Base-by-base conservation (phyloP, 1,140 invertebrate species). In the Melipona quadrifasciata region DNA sequence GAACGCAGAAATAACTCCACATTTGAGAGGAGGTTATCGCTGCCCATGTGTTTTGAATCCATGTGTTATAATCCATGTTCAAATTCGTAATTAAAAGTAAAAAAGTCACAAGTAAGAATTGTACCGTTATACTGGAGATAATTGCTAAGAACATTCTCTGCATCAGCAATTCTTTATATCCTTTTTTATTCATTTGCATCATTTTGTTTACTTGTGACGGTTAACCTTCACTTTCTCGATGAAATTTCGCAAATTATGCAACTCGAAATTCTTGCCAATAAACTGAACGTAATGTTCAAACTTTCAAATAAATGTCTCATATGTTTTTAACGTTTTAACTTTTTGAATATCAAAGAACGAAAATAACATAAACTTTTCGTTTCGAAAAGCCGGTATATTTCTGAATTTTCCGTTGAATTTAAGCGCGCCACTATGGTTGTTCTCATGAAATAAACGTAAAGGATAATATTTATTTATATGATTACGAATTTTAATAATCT, bases 81-180 rank as follows among this genome's bases (percentile, higher is more conserved):
- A 96, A 89, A 90, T 96, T 96, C 0, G 94, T 91, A 10, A 96
- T 88, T 19, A 96, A 91, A 51, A 96, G 91, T 65, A 95, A 95
- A 2, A 94, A 86, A 21, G 93, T 93, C n/a, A 96, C 89, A 34
- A 96, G 91, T 17, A 95, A 86, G 51, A 95, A 92, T 89, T 96
- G 95, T 2, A 95, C 92, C 2, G 93, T 31, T 6, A 96, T 93
- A 89, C 95, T 96, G 74, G 93, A 94, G 11, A 90, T 78, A 16
- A 95, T 93, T 6, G 95, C 95, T 64, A 93, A 88, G 8, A 94
- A 92, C 90, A 96, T 93, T 84, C 95, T 94, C 70, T 90, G 90
- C 51, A 94, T 88, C 16, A 96, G 83, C 27, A 96, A 86, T 81
- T 95, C 94, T 85, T 95, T 95, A 84, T 93, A 95, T 57, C 85